These are phyloP conservation scores for Ambastaia sidthimunki DNA, from an alignment of 2,797 vertebrate genomes.

Conservation along the genomic window DNA sequence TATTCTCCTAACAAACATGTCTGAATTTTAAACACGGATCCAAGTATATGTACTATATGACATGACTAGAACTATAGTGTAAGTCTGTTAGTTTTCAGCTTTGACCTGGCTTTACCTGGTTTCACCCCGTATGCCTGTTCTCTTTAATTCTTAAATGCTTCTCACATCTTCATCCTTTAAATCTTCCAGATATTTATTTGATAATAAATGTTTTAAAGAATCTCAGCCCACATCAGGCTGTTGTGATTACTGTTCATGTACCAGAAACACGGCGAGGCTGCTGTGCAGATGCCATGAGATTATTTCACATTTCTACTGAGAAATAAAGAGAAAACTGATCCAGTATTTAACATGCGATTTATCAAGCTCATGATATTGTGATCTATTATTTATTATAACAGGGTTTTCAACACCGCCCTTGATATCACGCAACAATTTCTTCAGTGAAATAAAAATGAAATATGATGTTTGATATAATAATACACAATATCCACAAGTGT, in stretches of 20 bases:
- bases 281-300: neutral
- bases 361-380: neutral
- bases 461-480: neutral
- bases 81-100: too few species aligned
- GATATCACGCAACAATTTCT: neutral
- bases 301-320: neutral
- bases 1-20: conserved; percentile 53
- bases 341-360: neutral
- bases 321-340: neutral
- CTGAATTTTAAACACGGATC: neutral
- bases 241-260: conserved; percentile 4
- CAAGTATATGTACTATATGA: too few species aligned
- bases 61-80: too few species aligned
- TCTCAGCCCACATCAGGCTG: conserved; percentile 18
- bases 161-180: too few species aligned
- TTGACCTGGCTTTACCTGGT: too few species aligned
- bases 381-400: conserved; percentile 15
- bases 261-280: neutral
- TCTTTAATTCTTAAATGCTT: too few species aligned
- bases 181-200: conserved; percentile 36
- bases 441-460: neutral
- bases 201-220: conserved; percentile 39
- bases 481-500: neutral
- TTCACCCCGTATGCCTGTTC: too few species aligned
- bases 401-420: conserved; percentile 9